Conservation (phyloP, 2,797 vertebrate genomes). For the Steatocranus sp. region DNA sequence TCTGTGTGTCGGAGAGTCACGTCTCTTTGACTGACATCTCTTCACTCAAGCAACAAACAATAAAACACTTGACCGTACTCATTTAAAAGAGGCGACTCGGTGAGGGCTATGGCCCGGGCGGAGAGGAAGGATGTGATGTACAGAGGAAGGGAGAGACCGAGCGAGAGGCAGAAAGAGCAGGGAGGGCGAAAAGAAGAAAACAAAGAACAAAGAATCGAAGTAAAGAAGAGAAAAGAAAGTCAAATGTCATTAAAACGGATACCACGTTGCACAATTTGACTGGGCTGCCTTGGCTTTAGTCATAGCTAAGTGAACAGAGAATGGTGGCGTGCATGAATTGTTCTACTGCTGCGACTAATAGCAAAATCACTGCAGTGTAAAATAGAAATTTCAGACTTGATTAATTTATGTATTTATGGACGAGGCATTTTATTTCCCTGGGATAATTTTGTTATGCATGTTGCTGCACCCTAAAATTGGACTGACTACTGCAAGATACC, state of each 20-base stretch:
- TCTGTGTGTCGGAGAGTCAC: slow-evolving; percentile 18
- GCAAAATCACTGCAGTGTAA: slow-evolving; percentile 80
- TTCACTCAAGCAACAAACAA: slow-evolving; percentile 52
- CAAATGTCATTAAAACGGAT: slow-evolving; percentile 70
- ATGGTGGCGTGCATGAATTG: slow-evolving; percentile 69
- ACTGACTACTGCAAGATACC: slow-evolving; percentile 39
- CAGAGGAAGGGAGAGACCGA: neutral
- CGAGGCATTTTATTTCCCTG: slow-evolving; percentile 50
- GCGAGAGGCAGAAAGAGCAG: neutral
- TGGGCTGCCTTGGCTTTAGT: slow-evolving; percentile 70
- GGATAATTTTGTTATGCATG: slow-evolving; percentile 66
- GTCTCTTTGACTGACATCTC: slow-evolving; percentile 46
- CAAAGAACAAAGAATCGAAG: neutral
- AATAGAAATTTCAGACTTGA: slow-evolving; percentile 83
- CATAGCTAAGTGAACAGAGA: slow-evolving; percentile 77
- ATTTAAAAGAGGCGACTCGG: slow-evolving; percentile 50
- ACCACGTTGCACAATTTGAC: slow-evolving; percentile 51
- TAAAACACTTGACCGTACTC: slow-evolving; percentile 62
- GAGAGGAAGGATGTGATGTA: slow-evolving; percentile 13
- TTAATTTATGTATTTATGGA: slow-evolving; percentile 83
- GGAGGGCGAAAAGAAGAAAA: neutral
- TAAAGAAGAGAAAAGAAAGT: slow-evolving; percentile 7
- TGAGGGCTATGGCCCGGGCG: slow-evolving; percentile 30
- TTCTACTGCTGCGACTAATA: slow-evolving; percentile 77
- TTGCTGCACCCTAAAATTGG: slow-evolving; percentile 66